Evolutionary conservation across 2,113 vertebrate genomes (phyloP).

Genomic region (Protobothrops mucrosquamatus): DNA sequence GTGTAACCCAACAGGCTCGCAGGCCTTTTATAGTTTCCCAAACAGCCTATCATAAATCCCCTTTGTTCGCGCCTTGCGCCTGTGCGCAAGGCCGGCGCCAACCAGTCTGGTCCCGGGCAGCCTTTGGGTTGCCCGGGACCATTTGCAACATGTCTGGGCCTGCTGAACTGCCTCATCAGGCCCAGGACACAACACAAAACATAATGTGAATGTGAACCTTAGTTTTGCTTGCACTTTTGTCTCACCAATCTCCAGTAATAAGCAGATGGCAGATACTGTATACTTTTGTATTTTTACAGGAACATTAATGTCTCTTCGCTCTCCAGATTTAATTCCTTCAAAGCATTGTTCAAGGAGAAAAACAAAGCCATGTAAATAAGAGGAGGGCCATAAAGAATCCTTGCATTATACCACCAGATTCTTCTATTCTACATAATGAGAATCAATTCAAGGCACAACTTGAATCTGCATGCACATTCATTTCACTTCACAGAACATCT

Average conservation of each 20-base stretch:
- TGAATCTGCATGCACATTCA: neutral
- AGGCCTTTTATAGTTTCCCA: too few species aligned
- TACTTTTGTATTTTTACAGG: neutral
- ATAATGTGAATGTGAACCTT: neutral
- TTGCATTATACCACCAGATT: neutral
- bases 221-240: neutral
- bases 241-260: neutral
- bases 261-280: neutral
- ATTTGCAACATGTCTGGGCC: too few species aligned
- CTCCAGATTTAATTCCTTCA: neutral
- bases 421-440: neutral
- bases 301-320: neutral
- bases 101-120: too few species aligned
- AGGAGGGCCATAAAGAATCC: neutral
- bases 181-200: neutral
- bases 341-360: neutral
- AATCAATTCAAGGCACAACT: neutral
- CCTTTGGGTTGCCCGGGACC: too few species aligned
- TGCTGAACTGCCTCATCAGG: too few species aligned
- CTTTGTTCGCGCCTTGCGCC: too few species aligned
- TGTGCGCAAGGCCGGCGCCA: too few species aligned
- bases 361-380: neutral
- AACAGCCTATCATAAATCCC: too few species aligned
- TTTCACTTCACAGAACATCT: neutral
- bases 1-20: too few species aligned